Evolutionary conservation across 2,888 invertebrate genomes (phyloP).

Genomic region (Plagodis pulveraria): DNA sequence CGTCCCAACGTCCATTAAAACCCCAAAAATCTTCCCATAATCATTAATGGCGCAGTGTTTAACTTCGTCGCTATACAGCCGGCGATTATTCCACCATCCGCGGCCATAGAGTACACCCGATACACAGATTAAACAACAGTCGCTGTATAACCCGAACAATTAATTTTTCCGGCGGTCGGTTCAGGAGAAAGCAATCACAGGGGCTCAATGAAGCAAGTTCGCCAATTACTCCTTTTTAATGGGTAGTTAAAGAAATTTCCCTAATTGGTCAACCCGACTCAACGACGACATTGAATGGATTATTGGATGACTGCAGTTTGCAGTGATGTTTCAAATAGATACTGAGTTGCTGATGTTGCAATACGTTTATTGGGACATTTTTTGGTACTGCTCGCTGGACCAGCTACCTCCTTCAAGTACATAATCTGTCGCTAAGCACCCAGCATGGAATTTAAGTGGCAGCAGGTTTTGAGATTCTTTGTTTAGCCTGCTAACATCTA

Average conservation of each 20-base stretch:
- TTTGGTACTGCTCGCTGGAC: no score
- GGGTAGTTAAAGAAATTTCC: conserved; percentile 69
- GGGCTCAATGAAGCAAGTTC: conserved; percentile 74
- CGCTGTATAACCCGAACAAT: conserved; percentile 45
- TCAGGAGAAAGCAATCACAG: conserved; percentile 69
- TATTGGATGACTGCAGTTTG: conserved; percentile 20
- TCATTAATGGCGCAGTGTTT: conserved; percentile 45
- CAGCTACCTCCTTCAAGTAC: no score
- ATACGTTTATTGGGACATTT: no score
- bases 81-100: conserved; percentile 40
- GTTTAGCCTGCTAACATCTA: no score
- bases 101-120: conserved; percentile 50
- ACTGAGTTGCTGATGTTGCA: no score
- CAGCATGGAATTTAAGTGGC: no score
- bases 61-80: conserved; percentile 47
- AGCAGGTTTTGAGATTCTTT: no score
- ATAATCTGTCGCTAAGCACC: no score
- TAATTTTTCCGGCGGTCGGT: conserved; percentile 64
- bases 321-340: background rate
- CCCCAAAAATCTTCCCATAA: conserved; percentile 46
- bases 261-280: conserved; percentile 60
- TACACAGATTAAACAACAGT: background rate
- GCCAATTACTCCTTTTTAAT: conserved; percentile 75
- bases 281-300: conserved; percentile 43
- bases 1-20: conserved; percentile 24